These are phyloP conservation scores for Eulemur coronatus DNA, from an alignment of 2,797 vertebrate species.

Conservation along the genomic window DNA sequence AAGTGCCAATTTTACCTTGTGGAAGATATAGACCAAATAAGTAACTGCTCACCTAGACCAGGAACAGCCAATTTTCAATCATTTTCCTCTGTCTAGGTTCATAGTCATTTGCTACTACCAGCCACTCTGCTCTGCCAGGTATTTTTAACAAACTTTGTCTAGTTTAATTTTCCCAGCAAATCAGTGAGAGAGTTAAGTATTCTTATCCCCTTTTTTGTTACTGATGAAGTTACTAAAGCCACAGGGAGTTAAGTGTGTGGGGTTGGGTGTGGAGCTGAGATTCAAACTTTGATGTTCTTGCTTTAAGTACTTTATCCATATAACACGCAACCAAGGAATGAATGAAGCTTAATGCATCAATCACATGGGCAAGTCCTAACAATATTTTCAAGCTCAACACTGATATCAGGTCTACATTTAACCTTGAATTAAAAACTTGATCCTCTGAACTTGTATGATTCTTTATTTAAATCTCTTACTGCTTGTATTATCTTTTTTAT, in stretches of 20 bases:
- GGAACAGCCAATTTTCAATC: background rate
- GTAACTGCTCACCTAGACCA: background rate
- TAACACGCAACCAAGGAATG: background rate
- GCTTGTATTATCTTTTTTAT: background rate
- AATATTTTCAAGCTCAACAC: background rate
- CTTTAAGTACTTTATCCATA: background rate
- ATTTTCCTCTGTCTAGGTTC: background rate
- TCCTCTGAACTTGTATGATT: background rate
- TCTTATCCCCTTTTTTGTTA: background rate
- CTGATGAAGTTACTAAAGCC: background rate
- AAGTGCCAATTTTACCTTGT: background rate
- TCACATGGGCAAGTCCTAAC: background rate
- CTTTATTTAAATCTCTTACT: background rate
- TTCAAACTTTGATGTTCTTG: background rate
- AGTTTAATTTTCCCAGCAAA: background rate
- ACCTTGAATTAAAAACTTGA: background rate
- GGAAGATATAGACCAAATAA: background rate
- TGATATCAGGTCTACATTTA: background rate
- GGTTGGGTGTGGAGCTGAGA: background rate
- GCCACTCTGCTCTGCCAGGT: background rate
- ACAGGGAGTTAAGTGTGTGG: background rate
- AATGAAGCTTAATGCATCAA: background rate
- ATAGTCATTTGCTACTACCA: background rate
- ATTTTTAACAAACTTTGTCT: background rate
- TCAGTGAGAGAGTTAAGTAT: background rate